Percentiles rank a stretch among this genome's conserved stretches.
Evolutionary conservation across 2,888 invertebrate species (phyloP).

Genomic region (Ochropacha duplaris): DNA sequence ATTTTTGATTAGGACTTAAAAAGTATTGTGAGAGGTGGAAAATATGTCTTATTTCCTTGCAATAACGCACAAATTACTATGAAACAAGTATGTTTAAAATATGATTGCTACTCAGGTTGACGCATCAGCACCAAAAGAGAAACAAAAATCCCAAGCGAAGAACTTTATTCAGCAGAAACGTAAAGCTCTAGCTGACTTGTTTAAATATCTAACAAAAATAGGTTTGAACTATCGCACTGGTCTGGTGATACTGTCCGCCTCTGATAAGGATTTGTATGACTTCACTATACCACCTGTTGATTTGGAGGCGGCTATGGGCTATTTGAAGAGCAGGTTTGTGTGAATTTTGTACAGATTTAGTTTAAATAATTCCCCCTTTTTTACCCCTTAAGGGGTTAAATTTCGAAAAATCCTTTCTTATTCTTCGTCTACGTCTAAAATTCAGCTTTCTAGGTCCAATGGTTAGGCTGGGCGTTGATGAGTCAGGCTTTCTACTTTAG

Average conservation of each 20-base stretch:
- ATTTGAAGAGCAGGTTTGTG: constrained; percentile 76
- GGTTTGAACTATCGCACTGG: constrained; percentile 94
- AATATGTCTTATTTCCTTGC: too few species aligned
- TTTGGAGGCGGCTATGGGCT: constrained; percentile 81
- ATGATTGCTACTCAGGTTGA: constrained; percentile 71
- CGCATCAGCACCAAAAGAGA: constrained; percentile 83
- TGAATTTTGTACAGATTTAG: background rate
- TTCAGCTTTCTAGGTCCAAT: too few species aligned
- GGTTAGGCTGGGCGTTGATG: too few species aligned
- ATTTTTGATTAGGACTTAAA: too few species aligned
- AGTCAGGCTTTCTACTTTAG: too few species aligned
- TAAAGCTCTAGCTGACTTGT: constrained; percentile 92
- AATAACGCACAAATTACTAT: background rate
- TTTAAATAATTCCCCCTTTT: background rate
- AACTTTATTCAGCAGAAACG: constrained; percentile 93
- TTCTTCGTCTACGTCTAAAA: too few species aligned
- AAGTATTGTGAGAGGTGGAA: too few species aligned
- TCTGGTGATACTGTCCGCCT: constrained; percentile 81
- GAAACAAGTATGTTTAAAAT: background rate
- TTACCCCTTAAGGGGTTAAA: too few species aligned
- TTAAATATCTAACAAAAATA: constrained; percentile 88
- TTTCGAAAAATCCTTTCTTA: too few species aligned
- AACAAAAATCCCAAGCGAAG: constrained; percentile 91
- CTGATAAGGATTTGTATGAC: constrained; percentile 80
- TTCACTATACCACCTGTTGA: constrained; percentile 88